Base-by-base conservation (phyloP, 2,113 vertebrate species). In the Hemibagrus wyckioides region DNA sequence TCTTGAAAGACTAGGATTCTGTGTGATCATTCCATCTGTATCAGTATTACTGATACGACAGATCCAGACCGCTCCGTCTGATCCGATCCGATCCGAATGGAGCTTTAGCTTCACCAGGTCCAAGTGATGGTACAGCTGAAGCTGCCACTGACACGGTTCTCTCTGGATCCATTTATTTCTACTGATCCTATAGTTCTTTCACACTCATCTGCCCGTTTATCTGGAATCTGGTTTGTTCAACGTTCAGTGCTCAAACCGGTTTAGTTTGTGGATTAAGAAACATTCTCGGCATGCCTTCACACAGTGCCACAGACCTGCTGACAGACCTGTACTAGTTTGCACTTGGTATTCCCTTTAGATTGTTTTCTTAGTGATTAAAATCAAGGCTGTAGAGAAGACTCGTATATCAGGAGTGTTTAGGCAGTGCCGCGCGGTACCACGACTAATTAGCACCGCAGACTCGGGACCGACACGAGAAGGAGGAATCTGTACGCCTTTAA, bases 261-360 rank as follows among this genome's bases (percentile, higher is more conserved):
- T 87, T 82, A 17, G 28, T 73, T 33, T 71, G 86, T 75, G 63
- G 65, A 59, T 23, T 17, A 41, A 11, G 50, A n/a, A 57, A 30
- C 85, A 85, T 85, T 85, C 39, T 3, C 8, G 39, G 39, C 54
- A 82, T 82, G 9, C 65, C 65, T 59, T 73, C 28, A 48, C 48
- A 28, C 57, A 50, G n/a, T 28, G 25, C 3, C 30, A 30, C 52
- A 59, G 57, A 33, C 69, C 14, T 33, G 33, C 28, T 2, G 44
- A 57, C 33, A 39, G 48, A 54, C 75, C 19, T 30, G 48, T 30
- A 19, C 30, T 9, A 8, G 7, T 79, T 30, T 48, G 1, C 0
- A 48, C 6, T 76, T 71, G 39, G 6, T 10, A 19, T 6, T 2
- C 1, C 0, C 14, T 36, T 69, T 54, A 54, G 8, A 54, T 15